A percentile compares a stretch with the other conserved stretches of the same genome.
Evolutionary conservation across 2,797 vertebrate species (phyloP).

Genomic region (Spheniscus humboldti): DNA sequence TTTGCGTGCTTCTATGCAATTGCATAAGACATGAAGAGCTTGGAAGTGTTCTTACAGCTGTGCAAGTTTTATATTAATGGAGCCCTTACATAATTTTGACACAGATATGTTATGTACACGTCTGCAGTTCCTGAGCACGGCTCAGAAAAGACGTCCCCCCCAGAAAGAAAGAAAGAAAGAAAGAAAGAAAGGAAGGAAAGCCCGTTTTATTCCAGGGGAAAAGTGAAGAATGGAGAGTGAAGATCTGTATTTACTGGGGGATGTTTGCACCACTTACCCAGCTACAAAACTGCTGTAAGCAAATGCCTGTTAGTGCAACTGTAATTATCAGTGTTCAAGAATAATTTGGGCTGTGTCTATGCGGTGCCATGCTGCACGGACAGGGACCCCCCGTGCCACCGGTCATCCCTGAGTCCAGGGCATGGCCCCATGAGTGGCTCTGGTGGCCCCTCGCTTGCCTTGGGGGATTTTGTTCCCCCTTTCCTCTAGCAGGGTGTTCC

Average conservation of each 20-base stretch:
- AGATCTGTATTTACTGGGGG: not conserved
- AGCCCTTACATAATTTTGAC: not conserved
- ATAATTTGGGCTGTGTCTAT: not conserved
- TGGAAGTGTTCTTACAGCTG: not conserved
- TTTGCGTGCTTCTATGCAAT: not conserved
- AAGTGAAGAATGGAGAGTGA: not conserved
- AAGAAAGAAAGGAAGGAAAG: not conserved
- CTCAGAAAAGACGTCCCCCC: not conserved
- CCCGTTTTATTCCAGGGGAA: not conserved
- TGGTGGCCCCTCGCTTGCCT: not conserved
- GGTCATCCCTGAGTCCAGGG: not conserved
- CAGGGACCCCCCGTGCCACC: not conserved
- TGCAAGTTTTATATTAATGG: not conserved
- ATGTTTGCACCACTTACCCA: not conserved
- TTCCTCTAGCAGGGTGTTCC: not conserved
- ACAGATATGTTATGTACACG: not conserved
- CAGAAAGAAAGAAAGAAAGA: too few relatives aligned
- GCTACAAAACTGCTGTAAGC: not conserved
- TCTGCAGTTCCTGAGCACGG: not conserved
- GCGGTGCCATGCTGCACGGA: not conserved
- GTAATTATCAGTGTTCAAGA: not conserved
- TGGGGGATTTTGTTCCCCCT: not conserved
- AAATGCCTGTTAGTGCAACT: not conserved
- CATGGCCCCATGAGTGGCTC: not conserved
- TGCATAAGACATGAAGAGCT: not conserved